Evolutionary conservation across 2,113 vertebrate species (phyloP).

Genomic region (Hirundichthys speculiger): DNA sequence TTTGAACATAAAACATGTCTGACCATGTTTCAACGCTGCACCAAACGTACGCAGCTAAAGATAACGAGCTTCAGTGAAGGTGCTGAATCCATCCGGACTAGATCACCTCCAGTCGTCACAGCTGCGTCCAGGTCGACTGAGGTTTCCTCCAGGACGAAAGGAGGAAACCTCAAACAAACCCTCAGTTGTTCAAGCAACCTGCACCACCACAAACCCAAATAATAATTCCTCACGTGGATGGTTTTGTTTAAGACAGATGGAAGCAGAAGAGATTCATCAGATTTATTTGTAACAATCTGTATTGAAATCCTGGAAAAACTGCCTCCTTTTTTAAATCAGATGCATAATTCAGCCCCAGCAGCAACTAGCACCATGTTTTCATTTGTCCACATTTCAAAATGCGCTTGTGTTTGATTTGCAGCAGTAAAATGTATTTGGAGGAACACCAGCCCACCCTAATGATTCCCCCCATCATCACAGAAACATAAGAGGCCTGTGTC

Average conservation of each 20-base stretch:
- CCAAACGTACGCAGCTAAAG: too few relatives aligned
- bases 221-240: not conserved
- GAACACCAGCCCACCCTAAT: not conserved
- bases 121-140: too few relatives aligned
- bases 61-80: too few relatives aligned
- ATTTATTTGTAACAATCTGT: not conserved
- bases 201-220: not conserved
- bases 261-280: not conserved
- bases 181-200: too few relatives aligned
- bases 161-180: too few relatives aligned
- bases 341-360: not conserved
- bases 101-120: too few relatives aligned
- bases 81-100: too few relatives aligned
- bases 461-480: not conserved
- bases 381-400: not conserved
- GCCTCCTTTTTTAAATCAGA: not conserved
- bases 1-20: too few relatives aligned
- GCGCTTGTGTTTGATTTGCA: not conserved
- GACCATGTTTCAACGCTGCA: too few relatives aligned
- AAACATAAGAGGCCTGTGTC: not conserved
- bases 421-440: not conserved
- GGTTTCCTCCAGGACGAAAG: too few relatives aligned
- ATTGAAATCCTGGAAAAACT: not conserved
- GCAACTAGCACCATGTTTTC: slow-evolving; percentile 3
- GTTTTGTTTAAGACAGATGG: not conserved